Percentiles rank a stretch among this genome's conserved stretches.
These are phyloP conservation scores for Uria lomvia DNA, from an alignment of 2,113 vertebrate genomes.

Conservation along the genomic window DNA sequence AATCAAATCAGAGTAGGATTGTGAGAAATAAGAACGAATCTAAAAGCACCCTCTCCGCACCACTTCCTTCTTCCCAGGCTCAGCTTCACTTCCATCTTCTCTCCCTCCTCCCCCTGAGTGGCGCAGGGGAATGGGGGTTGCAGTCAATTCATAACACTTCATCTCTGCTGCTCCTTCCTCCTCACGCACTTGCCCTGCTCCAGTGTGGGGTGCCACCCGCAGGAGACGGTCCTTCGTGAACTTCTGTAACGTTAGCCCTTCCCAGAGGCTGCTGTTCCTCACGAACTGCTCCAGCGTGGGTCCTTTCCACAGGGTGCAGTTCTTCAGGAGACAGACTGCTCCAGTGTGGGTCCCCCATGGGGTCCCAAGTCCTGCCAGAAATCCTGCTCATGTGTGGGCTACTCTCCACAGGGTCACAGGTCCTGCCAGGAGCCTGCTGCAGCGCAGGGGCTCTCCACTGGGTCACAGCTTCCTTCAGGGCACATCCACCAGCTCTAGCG, in stretches of 20 bases:
- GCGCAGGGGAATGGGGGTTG: background rate
- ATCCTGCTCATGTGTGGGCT: background rate
- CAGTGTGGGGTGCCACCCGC: background rate
- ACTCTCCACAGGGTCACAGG: no score
- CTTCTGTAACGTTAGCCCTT: background rate
- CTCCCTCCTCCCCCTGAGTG: background rate
- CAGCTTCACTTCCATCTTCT: background rate
- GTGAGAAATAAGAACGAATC: fast-evolving
- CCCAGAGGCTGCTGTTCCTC: background rate
- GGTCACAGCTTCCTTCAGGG: background rate
- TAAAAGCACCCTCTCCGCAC: background rate
- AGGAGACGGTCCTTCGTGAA: background rate
- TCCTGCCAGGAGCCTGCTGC: background rate
- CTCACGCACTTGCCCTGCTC: background rate
- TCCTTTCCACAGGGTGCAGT: background rate
- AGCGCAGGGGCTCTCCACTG: background rate
- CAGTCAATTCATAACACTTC: background rate
- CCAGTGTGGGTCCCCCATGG: background rate
- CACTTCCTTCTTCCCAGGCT: background rate
- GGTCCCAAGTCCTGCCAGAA: background rate
- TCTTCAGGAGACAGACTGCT: background rate
- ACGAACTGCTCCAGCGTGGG: background rate
- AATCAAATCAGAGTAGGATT: background rate
- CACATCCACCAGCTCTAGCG: fast-evolving
- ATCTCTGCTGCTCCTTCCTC: background rate